phyloP scores from a whole-genome alignment of 1,140 invertebrate genomes.

The Maconellicoccus hirsutus region DNA sequence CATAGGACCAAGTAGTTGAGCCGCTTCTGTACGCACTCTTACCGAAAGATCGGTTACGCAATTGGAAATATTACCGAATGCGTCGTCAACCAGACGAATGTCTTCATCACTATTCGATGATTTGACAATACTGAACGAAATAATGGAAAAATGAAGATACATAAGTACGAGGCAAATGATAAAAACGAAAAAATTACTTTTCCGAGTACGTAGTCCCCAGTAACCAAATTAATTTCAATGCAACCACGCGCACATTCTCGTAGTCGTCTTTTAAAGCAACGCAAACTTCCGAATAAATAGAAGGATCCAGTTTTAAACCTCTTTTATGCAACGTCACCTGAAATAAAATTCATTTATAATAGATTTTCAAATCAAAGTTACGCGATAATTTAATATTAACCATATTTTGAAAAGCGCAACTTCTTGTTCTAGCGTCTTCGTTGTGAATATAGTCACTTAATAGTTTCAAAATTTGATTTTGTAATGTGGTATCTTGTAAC shows the following conservation, averaged over 20 bases:
- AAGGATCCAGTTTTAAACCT: conserved; percentile 60
- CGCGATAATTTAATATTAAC: conserved; percentile 39
- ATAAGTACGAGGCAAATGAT: no score
- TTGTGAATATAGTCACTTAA: conserved; percentile 64
- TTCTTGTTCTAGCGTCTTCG: conserved; percentile 79
- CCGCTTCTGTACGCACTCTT: conserved; percentile 65
- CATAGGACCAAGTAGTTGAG: conserved; percentile 66
- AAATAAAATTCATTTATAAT: neutral
- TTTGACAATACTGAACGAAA: neutral
- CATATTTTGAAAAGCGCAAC: conserved; percentile 73
- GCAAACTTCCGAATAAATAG: conserved; percentile 70
- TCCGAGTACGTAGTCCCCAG: conserved; percentile 78
- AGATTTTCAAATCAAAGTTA: conserved; percentile 1
- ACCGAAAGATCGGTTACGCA: conserved; percentile 87
- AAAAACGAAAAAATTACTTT: conserved; percentile 46
- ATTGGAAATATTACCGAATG: conserved; percentile 90
- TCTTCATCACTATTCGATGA: conserved; percentile 53
- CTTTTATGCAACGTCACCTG: conserved; percentile 51
- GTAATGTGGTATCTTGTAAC: conserved; percentile 36
- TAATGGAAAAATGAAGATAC: neutral
- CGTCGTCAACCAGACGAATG: conserved; percentile 84
- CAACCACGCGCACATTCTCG: conserved; percentile 79
- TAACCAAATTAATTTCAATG: conserved; percentile 72
- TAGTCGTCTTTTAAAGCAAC: conserved; percentile 82
- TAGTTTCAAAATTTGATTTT: conserved; percentile 42